Evolutionary conservation across 2,797 vertebrate genomes (phyloP).

Genomic region (Parauchenoglanis ngamensis): DNA sequence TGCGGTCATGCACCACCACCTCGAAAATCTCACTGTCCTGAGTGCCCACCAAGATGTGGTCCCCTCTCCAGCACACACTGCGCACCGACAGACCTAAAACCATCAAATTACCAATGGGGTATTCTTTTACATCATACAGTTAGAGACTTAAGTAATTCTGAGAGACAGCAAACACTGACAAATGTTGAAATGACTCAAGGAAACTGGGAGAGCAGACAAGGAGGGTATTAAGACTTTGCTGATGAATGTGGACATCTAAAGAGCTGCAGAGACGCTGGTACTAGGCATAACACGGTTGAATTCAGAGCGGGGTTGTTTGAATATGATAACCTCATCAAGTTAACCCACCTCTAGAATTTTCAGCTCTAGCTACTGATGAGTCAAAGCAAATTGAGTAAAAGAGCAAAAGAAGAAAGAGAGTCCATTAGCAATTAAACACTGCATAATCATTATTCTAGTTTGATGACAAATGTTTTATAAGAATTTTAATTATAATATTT

Average conservation of each 20-base stretch:
- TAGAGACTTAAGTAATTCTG: neutral
- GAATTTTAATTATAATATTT: neutral
- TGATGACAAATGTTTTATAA: neutral
- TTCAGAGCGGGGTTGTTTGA: constrained; percentile 60
- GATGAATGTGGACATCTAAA: constrained; percentile 59
- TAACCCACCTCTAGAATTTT: constrained; percentile 81
- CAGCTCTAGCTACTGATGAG: constrained; percentile 80
- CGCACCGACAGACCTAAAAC: constrained; percentile 90
- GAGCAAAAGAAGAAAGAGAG: constrained; percentile 51
- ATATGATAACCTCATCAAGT: constrained; percentile 55
- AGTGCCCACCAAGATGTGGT: constrained; percentile 96
- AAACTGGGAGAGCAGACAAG: constrained; percentile 29
- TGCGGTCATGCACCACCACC: constrained; percentile 97
- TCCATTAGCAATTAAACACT: constrained; percentile 50
- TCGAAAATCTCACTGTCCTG: constrained; percentile 99
- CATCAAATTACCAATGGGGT: neutral
- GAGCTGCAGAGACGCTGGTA: constrained; percentile 64
- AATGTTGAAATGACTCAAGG: constrained; percentile 36
- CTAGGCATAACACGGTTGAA: constrained; percentile 61
- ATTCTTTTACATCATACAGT: neutral
- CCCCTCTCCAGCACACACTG: constrained; percentile 97
- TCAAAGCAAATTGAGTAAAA: constrained; percentile 61
- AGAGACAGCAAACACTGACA: constrained; percentile 29
- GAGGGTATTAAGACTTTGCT: constrained; percentile 37
- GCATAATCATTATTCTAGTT: neutral